Evolutionary conservation across 92 coral and sea anemone species (phyloP).

Genomic region (Epizoanthus scotinus): DNA sequence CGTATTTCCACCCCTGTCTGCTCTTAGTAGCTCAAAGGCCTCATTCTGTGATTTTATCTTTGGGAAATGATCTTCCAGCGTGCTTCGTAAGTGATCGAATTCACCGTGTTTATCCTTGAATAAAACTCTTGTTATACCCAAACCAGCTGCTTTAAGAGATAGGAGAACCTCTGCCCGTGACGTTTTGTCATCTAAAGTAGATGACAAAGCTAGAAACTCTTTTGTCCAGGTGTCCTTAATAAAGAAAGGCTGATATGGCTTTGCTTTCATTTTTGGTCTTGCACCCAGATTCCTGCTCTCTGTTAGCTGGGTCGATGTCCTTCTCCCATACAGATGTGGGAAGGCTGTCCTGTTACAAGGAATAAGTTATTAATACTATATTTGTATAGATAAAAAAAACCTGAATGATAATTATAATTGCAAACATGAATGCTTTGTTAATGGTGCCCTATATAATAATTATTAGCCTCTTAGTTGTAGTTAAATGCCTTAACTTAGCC

Average conservation of each 20-base stretch:
- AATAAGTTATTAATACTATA: background rate
- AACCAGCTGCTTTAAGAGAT: constrained; percentile 50
- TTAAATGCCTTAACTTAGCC: too few species aligned
- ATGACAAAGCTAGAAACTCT: constrained; percentile 47
- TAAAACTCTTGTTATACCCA: constrained; percentile 44
- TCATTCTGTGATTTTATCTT: constrained; percentile 56
- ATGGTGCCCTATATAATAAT: too few species aligned
- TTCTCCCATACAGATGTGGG: constrained; percentile 46
- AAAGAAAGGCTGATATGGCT: constrained; percentile 28
- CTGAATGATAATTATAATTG: too few species aligned
- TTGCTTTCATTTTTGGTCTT: constrained; percentile 44
- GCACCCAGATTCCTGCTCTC: constrained; percentile 14
- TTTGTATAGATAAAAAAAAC: too few species aligned
- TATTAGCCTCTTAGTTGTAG: too few species aligned
- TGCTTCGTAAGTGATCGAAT: constrained; percentile 38
- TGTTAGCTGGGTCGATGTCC: constrained; percentile 38
- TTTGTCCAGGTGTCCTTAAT: constrained; percentile 60
- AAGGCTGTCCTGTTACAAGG: constrained; percentile 44
- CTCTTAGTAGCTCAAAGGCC: constrained; percentile 62
- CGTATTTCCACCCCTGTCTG: constrained; percentile 50
- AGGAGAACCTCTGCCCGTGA: constrained; percentile 31
- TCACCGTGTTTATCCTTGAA: constrained; percentile 46
- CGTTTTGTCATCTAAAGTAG: constrained; percentile 44
- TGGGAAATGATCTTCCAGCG: constrained; percentile 49
- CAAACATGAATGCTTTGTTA: too few species aligned